Conservation (phyloP, 2,113 vertebrate genomes). For the Thunnus thynnus region DNA sequence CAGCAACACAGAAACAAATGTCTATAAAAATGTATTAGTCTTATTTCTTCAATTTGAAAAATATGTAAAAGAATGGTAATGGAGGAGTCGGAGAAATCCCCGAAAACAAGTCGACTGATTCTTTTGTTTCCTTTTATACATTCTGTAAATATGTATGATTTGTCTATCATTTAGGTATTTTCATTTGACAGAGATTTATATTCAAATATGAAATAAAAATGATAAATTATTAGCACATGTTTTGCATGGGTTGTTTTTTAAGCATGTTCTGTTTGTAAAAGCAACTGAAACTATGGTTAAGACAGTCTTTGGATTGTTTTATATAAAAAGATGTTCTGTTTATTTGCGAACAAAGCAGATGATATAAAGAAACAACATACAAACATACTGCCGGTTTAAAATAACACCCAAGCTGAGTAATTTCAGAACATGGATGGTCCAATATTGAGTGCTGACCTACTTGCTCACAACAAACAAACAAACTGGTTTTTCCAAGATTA, state of each 20-base stretch:
- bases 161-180: constrained; percentile 82
- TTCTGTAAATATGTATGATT: constrained; percentile 82
- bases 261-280: background rate
- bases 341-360: constrained; percentile 2
- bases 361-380: background rate
- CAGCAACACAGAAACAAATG: constrained; percentile 48
- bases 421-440: background rate
- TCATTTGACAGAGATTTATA: constrained; percentile 86
- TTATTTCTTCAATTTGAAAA: constrained; percentile 45
- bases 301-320: background rate
- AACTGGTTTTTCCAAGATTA: background rate
- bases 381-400: background rate
- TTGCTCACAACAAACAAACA: no score
- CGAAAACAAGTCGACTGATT: constrained; percentile 55
- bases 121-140: constrained; percentile 81
- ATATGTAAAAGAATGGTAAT: constrained; percentile 26
- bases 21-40: constrained; percentile 46
- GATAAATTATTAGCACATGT: constrained; percentile 77
- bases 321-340: background rate
- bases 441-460: background rate
- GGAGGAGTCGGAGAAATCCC: constrained; percentile 43
- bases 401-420: background rate
- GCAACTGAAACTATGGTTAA: background rate
- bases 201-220: constrained; percentile 84
- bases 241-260: constrained; percentile 32